phyloP scores from a whole-genome alignment of 2,113 vertebrate species.

The Ailurus styani region DNA sequence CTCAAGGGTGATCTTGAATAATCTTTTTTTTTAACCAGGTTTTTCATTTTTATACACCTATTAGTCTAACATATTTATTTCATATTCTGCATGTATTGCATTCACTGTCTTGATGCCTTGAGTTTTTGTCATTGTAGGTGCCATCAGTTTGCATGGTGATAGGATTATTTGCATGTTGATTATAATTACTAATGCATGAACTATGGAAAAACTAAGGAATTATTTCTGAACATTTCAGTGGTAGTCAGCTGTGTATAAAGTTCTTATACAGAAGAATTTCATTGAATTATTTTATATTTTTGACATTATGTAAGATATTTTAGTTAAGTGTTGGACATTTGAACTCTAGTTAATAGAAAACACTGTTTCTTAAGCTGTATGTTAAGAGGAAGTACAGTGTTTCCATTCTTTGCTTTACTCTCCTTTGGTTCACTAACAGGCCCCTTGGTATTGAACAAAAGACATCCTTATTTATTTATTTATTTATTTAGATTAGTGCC shows the following conservation, averaged over 20 bases:
- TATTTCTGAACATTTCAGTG: not conserved
- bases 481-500: not conserved
- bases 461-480: not conserved
- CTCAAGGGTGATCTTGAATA: not conserved
- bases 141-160: not conserved
- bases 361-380: not conserved
- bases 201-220: not conserved
- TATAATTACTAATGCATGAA: not conserved
- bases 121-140: not conserved
- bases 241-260: not conserved
- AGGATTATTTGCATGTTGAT: not conserved
- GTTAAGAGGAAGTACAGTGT: not conserved
- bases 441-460: not conserved
- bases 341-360: not conserved
- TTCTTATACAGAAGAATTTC: not conserved
- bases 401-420: not conserved
- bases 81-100: not conserved
- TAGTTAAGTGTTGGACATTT: not conserved
- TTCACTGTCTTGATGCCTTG: not conserved
- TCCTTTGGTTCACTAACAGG: not conserved
- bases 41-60: not conserved
- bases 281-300: not conserved
- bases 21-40: not conserved
- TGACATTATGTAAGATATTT: not conserved
- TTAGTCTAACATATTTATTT: not conserved